Evolutionary conservation across 53 echinoderm and acorn worm species (phyloP).

Genomic region (Stichopus horrens): DNA sequence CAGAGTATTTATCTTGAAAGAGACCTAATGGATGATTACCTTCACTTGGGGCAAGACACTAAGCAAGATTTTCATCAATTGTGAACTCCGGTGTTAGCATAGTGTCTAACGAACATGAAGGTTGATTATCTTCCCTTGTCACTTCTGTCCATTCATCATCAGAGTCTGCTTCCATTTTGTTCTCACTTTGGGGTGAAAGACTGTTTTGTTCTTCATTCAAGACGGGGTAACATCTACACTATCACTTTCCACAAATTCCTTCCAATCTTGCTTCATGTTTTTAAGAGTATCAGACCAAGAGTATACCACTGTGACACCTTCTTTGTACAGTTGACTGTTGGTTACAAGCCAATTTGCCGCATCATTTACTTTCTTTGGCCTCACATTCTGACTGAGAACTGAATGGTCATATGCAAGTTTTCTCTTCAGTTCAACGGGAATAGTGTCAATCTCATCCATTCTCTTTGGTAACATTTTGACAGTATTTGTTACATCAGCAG

Average conservation of each 20-base stretch:
- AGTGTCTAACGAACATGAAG: constrained; percentile 44
- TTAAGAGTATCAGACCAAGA: constrained; percentile 28
- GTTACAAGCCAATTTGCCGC: constrained; percentile 54
- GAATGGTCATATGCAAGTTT: constrained; percentile 43
- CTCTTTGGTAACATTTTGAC: constrained; percentile 35
- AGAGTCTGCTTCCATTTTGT: constrained; percentile 2
- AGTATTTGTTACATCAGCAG: constrained; percentile 35
- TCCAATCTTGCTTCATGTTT: constrained; percentile 15
- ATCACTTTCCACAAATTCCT: neutral
- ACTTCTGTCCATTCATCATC: constrained; percentile 50
- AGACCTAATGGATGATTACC: constrained; percentile 44
- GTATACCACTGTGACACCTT: constrained; percentile 29
- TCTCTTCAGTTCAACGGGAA: constrained; percentile 58
- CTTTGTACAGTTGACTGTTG: constrained; percentile 43
- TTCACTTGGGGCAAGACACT: constrained; percentile 47
- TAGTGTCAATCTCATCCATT: constrained; percentile 27
- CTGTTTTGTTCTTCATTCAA: neutral
- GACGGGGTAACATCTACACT: neutral
- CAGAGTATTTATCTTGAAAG: constrained; percentile 19
- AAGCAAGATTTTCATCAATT: constrained; percentile 40
- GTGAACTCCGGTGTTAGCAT: constrained; percentile 21
- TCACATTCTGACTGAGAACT: constrained; percentile 47
- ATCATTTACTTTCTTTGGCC: constrained; percentile 52
- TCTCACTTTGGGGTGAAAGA: neutral
- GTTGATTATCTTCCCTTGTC: constrained; percentile 12